Evolutionary conservation across 1,140 invertebrate species (phyloP).

Genomic region (Trachymyrmex cornetzi): DNA sequence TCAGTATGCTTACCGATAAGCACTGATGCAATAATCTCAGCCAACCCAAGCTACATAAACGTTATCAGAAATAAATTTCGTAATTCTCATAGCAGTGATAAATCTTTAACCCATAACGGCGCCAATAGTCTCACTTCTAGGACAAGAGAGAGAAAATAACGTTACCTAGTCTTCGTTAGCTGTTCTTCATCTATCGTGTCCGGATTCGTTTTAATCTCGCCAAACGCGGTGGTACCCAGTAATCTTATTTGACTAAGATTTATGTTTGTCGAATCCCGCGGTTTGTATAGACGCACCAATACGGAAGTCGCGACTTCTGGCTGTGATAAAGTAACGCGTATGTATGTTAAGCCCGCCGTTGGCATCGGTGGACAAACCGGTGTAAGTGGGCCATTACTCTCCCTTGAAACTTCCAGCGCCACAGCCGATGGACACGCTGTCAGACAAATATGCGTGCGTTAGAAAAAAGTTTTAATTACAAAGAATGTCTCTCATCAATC

Average conservation of each 20-base stretch:
- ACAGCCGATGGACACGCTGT: constrained; percentile 96
- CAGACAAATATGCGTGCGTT: constrained; percentile 62
- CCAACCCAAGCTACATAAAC: constrained; percentile 88
- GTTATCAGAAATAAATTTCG: constrained; percentile 68
- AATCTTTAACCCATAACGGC: not conserved
- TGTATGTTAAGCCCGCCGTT: constrained; percentile 94
- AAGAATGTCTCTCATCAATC: not conserved
- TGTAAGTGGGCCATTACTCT: constrained; percentile 88
- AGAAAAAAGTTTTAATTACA: constrained; percentile 16
- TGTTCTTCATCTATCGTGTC: constrained; percentile 85
- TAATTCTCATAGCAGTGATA: not conserved
- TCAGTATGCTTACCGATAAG: constrained; percentile 87
- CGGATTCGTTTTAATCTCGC: constrained; percentile 86
- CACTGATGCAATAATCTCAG: constrained; percentile 90
- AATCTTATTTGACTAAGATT: constrained; percentile 95
- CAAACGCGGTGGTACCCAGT: constrained; percentile 93
- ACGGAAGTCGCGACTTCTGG: constrained; percentile 93
- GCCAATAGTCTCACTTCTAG: not conserved
- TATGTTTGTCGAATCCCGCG: constrained; percentile 94
- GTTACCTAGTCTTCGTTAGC: constrained; percentile 85
- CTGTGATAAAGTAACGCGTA: constrained; percentile 92
- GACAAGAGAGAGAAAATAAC: not conserved
- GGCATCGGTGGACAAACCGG: constrained; percentile 91
- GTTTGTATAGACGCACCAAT: constrained; percentile 91
- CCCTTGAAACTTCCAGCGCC: constrained; percentile 91